Evolutionary conservation across 2,797 vertebrate species (phyloP).

Genomic region (Typhlichthys eigenmanni): DNA sequence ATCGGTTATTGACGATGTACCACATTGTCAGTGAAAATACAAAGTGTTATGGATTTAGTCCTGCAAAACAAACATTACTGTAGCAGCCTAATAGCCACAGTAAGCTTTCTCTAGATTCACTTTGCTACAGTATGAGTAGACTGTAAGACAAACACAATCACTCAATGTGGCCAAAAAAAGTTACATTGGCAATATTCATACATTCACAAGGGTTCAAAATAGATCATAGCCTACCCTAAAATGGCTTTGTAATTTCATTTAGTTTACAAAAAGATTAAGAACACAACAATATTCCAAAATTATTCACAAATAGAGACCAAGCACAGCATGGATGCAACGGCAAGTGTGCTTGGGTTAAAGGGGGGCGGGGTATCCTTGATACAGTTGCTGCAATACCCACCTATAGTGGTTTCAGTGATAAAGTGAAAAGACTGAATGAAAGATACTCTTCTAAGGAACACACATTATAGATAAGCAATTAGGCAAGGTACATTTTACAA

Average conservation of each 20-base stretch:
- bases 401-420: neutral
- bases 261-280: slow-evolving; percentile 5
- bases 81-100: neutral
- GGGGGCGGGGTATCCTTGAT: slow-evolving; percentile 26
- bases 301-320: slow-evolving; percentile 26
- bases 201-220: slow-evolving; percentile 52
- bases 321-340: slow-evolving; percentile 9
- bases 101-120: slow-evolving; percentile 44
- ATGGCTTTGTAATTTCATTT: too few relatives aligned
- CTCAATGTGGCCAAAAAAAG: slow-evolving; percentile 49
- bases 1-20: slow-evolving; percentile 20
- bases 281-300: slow-evolving; percentile 37
- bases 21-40: slow-evolving; percentile 5
- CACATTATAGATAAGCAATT: slow-evolving; percentile 34
- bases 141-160: too few relatives aligned
- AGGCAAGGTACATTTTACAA: slow-evolving; percentile 31
- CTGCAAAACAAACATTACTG: slow-evolving; percentile 15
- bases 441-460: slow-evolving; percentile 14
- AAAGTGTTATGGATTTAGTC: slow-evolving; percentile 3
- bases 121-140: slow-evolving; percentile 41
- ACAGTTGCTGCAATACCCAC: too few relatives aligned
- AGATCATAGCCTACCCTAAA: slow-evolving; percentile 53
- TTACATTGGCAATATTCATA: slow-evolving; percentile 43
- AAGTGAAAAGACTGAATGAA: slow-evolving; percentile 1
- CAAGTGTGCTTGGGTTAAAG: neutral